Base-by-base conservation (phyloP, 1,140 invertebrate species). In the Drosophila littoralis region DNA sequence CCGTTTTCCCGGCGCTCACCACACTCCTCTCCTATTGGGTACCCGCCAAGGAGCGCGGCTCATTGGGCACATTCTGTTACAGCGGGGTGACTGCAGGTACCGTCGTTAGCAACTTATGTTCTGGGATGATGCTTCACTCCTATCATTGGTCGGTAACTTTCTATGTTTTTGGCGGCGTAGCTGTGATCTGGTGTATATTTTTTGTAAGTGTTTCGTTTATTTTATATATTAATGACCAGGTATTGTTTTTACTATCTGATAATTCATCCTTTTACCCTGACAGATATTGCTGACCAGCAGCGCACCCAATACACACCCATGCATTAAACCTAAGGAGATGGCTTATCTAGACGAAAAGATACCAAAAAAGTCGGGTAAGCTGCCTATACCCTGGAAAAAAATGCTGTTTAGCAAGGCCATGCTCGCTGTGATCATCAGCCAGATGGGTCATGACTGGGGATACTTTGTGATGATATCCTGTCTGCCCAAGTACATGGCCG, bases 391-490 rank as follows among this genome's bases (percentile, higher is more conserved):
- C 0, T 95, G 94, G 94, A 92, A 93, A 36, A n/a, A 91, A 1
- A 93, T 95, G n/a, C 85, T 97, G 1, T 94, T 92, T 12, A 97
- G 95, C 0, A 84, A 93, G 6, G 94, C 94, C 0, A 77, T 95
- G 32, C 93, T 93, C 92, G 94, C 94, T 1, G 76, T 95, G 6
- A 93, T 95, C n/a, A 91, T 92, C 46, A 92, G 93, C 7, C 97
- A 98, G 82, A 79, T 94, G 63, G 83, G 84, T 1, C 96, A 97
- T 85, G 97, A 97, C 91, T 98, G 97, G 95, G 96, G 96, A 0
- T 97, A 97, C 88, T 97, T 96, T 81, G 97, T 96, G 2, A 95
- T 98, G 93, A 94, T 98, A n/a, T 97, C 96, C 1, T 96, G 97
- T 81, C 93, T 98, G 3, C 98, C 98, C 32, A 84, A 82, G n/a